phyloP scores from a whole-genome alignment of 2,113 vertebrate species.

The Daubentonia madagascariensis region DNA sequence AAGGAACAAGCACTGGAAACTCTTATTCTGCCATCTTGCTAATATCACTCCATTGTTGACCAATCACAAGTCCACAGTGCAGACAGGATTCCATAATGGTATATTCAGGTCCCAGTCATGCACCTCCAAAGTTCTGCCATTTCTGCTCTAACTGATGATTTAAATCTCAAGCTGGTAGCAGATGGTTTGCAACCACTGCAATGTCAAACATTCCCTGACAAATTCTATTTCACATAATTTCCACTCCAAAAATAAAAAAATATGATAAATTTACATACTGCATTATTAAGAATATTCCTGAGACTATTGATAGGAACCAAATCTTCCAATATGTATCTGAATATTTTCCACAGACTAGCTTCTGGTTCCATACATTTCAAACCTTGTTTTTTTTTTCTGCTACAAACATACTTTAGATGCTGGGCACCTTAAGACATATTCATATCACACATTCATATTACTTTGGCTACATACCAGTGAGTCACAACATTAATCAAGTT shows the following conservation, averaged over 20 bases:
- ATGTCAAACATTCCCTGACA: neutral
- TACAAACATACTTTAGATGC: neutral
- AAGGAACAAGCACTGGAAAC: neutral
- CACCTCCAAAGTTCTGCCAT: neutral
- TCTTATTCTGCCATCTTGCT: neutral
- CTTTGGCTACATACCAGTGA: neutral
- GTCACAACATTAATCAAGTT: neutral
- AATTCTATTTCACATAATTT: conserved; percentile 5
- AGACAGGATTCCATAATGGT: neutral
- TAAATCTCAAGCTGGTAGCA: neutral
- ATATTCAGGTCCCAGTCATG: neutral
- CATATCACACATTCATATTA: neutral
- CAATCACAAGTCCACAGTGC: neutral
- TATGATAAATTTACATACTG: neutral
- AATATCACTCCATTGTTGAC: neutral
- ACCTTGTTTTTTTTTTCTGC: neutral
- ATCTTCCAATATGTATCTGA: neutral
- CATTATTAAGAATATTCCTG: neutral
- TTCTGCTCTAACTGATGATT: neutral
- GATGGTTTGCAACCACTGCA: neutral
- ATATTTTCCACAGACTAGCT: neutral
- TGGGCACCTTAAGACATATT: neutral
- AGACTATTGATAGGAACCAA: neutral
- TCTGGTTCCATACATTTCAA: neutral
- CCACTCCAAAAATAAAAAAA: neutral